Evolutionary conservation across 2,888 invertebrate species (phyloP).

Genomic region (Ctenicera cuprea): DNA sequence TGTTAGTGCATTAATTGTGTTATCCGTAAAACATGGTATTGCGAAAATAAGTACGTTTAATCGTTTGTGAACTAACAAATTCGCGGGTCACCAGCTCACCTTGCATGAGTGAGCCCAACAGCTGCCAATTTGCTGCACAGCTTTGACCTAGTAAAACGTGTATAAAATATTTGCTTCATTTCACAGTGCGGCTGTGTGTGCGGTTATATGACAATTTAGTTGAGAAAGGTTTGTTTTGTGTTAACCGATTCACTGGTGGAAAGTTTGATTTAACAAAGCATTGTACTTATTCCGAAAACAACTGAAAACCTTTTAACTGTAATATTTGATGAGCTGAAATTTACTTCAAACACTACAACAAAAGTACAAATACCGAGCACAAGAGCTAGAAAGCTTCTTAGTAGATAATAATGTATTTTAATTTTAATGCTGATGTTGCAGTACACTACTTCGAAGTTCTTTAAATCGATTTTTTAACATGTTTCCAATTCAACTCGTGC

Average conservation of each 20-base stretch:
- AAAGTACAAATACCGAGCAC: no score
- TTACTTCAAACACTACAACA: no score
- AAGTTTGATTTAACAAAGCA: conserved; percentile 2
- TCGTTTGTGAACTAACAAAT: conserved; percentile 44
- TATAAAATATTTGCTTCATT: conserved; percentile 21
- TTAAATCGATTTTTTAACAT: no score
- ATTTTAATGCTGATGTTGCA: no score
- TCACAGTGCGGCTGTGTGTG: conserved; percentile 14
- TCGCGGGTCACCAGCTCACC: conserved; percentile 28
- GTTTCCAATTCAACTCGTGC: no score
- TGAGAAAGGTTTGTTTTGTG: conserved; percentile 18
- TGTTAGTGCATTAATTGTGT: background rate
- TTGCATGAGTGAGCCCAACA: conserved; percentile 30
- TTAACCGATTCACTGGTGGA: background rate
- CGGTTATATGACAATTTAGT: conserved; percentile 17
- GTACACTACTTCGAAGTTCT: no score
- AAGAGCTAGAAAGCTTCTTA: no score
- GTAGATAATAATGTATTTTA: no score
- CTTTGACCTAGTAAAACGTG: conserved; percentile 16
- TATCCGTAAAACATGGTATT: background rate
- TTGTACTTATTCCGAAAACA: background rate
- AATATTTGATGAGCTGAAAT: no score
- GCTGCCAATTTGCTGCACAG: conserved; percentile 30
- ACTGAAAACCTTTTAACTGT: background rate
- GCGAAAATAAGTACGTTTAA: conserved; percentile 42